Base-by-base conservation (phyloP, 2,113 vertebrate genomes). In the Mormyrus iriodes region DNA sequence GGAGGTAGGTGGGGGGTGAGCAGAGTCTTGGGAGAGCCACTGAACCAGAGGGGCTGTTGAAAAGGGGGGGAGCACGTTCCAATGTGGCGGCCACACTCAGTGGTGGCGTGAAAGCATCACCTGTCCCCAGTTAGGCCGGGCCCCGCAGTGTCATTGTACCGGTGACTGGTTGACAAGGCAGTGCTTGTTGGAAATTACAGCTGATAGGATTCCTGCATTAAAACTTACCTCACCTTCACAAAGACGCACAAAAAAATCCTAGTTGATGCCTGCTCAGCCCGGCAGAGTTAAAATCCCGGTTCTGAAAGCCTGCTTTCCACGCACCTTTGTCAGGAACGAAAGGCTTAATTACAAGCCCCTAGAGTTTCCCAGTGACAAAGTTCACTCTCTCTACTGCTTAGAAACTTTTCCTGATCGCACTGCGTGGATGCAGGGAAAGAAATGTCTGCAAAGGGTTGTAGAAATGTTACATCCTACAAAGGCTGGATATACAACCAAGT, bases 121-220 rank as follows among this genome's bases (percentile, higher is more conserved):
- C 88, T 90, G 79, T 76, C 86, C 48, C 76, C 53, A n/a, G 53
- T 53, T 3, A 88, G 39, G 24, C 9, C 52, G 10, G 52, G 88
- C 52, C 88, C 88, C 2, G 82, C 13, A 42, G 88, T 2, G 52
- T 85, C 88, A 89, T 89, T 86, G 89, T 89, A 51, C 84, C 83
- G 19, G 17, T 76, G 85, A 87, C 89, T 82, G 61, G 89, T 79
- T 86, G 86, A 90, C 89, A 87, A 87, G 89, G 89, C 61, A 17
- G 31, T 3, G 85, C 44, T 27, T 79, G 89, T 90, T 84, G 65
- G 31, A 27, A 7, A 58, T 65, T 79, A 79, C 24, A 87, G 89
- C 85, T 42, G 27, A 79, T 17, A 51, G 85, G 69, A 79, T 39
- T 46, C 61, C 85, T 55, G 85, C 65, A 55, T 87, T 79, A 90